Evolutionary conservation across 2,113 vertebrate species (phyloP), one percentile per base, ranked within the genome.

Genomic region (Ceratotherium simum): DNA sequence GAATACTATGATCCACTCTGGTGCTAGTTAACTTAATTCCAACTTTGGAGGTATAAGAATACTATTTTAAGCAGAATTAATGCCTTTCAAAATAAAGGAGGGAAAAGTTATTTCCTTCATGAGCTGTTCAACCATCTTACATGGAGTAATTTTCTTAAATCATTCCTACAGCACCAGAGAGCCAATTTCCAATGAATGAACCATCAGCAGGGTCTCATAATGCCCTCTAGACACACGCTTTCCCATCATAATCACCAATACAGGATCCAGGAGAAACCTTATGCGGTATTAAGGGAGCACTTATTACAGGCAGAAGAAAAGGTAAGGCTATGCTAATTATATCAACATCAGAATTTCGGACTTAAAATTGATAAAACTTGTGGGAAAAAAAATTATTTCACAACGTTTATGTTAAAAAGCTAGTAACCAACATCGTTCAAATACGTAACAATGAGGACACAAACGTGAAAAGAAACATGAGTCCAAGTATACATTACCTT

Each of bases 401-500:
- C n/a, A 79, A 72, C 56, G 23, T 90, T 70, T 89, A 54, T 70
- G 11, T 75, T 76, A 76, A 87, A 96, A 88, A 87, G 1, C 12
- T 91, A 56, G 54, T 60, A 80, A 21, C 25, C 79, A 90, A 86
- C 5, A 79, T 69, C 1, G 25, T 25, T 83, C 2, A 95, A 83
- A 82, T 60, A 69, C 11, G 83, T 81, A 93, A 36, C 23, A 90
- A 78, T 16, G 18, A 84, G 33, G 56, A 91, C 17, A 67, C 17
- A 84, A 51, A 64, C 17, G 2, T 33, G 29, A 87, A 76, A 96
- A 95, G 36, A 62, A 86, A 84, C 60, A 69, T 33, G 25, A 69
- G 14, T 69, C 18, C 60, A 73, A 84, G 33, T 27, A 83, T 69
- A 93, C 29, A 86, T 97, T 97, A 99, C 99, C 99, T 99, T 99